These are phyloP conservation scores for Tortricodes alternella DNA, from an alignment of 2,888 invertebrate genomes.

Conservation along the genomic window DNA sequence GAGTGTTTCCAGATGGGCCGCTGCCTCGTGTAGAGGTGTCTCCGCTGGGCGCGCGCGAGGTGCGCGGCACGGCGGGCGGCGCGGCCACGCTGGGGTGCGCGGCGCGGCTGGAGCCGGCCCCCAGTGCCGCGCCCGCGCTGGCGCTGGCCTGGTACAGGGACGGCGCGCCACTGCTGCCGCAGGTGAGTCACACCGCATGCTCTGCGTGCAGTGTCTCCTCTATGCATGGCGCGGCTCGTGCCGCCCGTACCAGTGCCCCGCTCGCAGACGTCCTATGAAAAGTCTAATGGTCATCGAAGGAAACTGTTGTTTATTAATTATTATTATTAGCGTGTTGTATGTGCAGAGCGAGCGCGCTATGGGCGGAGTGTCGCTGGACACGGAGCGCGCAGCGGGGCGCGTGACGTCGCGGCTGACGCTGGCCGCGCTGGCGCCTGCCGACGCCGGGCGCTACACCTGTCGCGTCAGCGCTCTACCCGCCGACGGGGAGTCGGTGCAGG, in stretches of 20 bases:
- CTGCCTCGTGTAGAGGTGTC: slow-evolving; percentile 41
- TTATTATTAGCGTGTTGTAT: not conserved
- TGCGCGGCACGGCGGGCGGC: slow-evolving; percentile 42
- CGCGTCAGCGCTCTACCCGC: slow-evolving; percentile 66
- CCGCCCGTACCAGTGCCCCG: too few species aligned
- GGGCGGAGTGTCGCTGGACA: slow-evolving; percentile 85
- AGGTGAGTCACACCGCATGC: slow-evolving; percentile 46
- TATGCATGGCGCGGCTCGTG: too few species aligned
- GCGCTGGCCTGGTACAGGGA: slow-evolving; percentile 54
- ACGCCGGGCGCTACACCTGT: slow-evolving; percentile 83
- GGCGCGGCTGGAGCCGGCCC: slow-evolving; percentile 46
- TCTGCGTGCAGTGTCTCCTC: too few species aligned
- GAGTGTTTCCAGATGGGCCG: slow-evolving; percentile 37
- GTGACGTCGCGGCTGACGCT: slow-evolving; percentile 84
- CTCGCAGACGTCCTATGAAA: too few species aligned
- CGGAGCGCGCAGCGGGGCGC: slow-evolving; percentile 82
- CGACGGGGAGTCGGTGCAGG: slow-evolving; percentile 21
- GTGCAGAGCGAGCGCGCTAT: slow-evolving; percentile 73
- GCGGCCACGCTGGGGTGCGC: slow-evolving; percentile 57
- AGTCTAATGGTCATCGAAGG: too few species aligned
- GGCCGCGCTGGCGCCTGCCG: slow-evolving; percentile 78
- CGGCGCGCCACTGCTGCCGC: slow-evolving; percentile 44
- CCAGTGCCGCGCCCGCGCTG: slow-evolving; percentile 51
- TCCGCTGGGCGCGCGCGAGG: slow-evolving; percentile 26
- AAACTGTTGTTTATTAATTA: not conserved